phyloP scores from a whole-genome alignment of 2,888 invertebrate species.

The Andrena trimmerana region DNA sequence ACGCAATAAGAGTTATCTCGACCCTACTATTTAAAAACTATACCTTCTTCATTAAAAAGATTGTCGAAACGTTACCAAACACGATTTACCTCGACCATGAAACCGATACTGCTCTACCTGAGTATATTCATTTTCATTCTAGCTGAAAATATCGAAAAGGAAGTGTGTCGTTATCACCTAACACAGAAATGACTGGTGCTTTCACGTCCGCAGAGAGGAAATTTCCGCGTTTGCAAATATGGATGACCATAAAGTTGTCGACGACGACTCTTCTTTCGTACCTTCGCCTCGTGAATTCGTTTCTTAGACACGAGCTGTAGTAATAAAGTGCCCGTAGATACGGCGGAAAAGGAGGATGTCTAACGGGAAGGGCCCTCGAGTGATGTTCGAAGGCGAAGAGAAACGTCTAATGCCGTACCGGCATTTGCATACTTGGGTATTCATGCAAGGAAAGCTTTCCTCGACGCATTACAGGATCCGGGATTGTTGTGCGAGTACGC shows the following conservation, averaged over 20 bases:
- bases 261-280: neutral
- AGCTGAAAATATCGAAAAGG: too few relatives aligned
- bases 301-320: neutral
- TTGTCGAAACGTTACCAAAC: too few relatives aligned
- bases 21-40: too few relatives aligned
- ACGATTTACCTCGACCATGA: too few relatives aligned
- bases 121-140: too few relatives aligned
- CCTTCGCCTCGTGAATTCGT: neutral
- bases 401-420: conserved; percentile 74
- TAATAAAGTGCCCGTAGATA: conserved; percentile 13
- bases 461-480: conserved; percentile 76
- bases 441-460: conserved; percentile 78
- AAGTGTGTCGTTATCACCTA: too few relatives aligned
- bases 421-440: conserved; percentile 82
- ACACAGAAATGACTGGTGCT: too few relatives aligned
- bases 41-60: too few relatives aligned
- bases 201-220: neutral
- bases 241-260: neutral
- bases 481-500: conserved; percentile 75
- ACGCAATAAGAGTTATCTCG: too few relatives aligned
- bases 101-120: too few relatives aligned
- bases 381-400: conserved; percentile 70
- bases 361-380: conserved; percentile 58
- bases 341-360: neutral
- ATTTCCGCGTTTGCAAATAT: neutral